These are phyloP conservation scores for Tetraodon nigroviridis DNA, from an alignment of 2,113 vertebrate genomes.

Conservation along the genomic window DNA sequence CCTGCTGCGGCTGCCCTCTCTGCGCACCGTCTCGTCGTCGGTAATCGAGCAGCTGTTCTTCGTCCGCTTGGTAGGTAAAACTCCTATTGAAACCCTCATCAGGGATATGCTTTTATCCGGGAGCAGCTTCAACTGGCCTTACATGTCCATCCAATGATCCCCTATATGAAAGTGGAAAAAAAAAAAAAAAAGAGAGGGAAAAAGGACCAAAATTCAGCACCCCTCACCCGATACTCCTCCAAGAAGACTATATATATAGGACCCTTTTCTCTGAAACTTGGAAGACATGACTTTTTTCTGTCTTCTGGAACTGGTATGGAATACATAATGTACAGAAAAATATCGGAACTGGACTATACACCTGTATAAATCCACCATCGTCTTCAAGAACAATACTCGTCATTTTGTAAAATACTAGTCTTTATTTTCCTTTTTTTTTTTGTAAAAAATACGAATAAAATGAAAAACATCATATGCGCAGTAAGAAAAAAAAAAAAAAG, in stretches of 20 bases:
- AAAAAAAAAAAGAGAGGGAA: constrained; percentile 72
- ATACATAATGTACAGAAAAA: constrained; percentile 97
- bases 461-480: constrained; percentile 95
- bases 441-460: constrained; percentile 77
- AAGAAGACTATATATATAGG: constrained; percentile 82
- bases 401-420: constrained; percentile 99
- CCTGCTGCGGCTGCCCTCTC: constrained; percentile 91
- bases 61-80: constrained; percentile 99
- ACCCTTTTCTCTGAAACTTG: constrained; percentile 76
- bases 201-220: constrained; percentile 76
- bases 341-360: constrained; percentile 86
- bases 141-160: constrained; percentile 99
- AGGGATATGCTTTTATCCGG: constrained; percentile 99
- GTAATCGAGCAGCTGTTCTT: constrained; percentile 99
- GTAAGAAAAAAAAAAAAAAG: constrained; percentile 91
- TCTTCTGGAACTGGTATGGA: constrained; percentile 86
- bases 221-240: constrained; percentile 64
- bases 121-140: constrained; percentile 99
- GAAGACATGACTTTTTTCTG: constrained; percentile 76
- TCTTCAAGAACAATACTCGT: constrained; percentile 90
- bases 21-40: constrained; percentile 94
- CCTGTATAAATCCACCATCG: constrained; percentile 86
- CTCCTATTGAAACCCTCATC: constrained; percentile 99
- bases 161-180: constrained; percentile 78
- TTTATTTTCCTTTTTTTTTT: constrained; percentile 95